phyloP scores from a whole-genome alignment of 2,888 invertebrate species.

The Hirtodrosophila duncani region DNA sequence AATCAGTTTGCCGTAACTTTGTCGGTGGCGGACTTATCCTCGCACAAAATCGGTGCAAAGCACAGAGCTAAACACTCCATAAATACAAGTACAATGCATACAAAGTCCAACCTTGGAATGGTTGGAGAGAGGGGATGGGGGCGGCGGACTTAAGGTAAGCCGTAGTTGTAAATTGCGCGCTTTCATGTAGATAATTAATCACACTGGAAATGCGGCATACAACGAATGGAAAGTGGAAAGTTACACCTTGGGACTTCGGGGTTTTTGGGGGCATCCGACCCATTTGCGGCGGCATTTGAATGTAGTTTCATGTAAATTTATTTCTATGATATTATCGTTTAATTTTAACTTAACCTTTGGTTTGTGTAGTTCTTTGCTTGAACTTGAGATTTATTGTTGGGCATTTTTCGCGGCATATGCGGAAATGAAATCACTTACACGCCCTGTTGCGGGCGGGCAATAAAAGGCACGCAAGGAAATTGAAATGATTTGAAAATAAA shows the following conservation, averaged over 20 bases:
- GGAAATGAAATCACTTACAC: constrained; percentile 68
- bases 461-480: constrained; percentile 56
- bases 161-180: constrained; percentile 71
- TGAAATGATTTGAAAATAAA: constrained; percentile 57
- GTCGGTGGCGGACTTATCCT: constrained; percentile 48
- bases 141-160: constrained; percentile 44
- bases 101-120: background rate
- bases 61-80: constrained; percentile 69
- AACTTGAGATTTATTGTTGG: constrained; percentile 32
- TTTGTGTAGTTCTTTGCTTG: constrained; percentile 45
- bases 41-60: constrained; percentile 48
- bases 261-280: constrained; percentile 18
- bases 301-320: constrained; percentile 63
- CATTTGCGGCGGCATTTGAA: constrained; percentile 52
- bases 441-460: constrained; percentile 55
- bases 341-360: constrained; percentile 38
- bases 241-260: constrained; percentile 16
- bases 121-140: background rate
- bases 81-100: constrained; percentile 43
- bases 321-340: constrained; percentile 58
- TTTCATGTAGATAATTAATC: constrained; percentile 74
- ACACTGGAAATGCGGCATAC: constrained; percentile 43
- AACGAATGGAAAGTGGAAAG: constrained; percentile 7
- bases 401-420: constrained; percentile 46
- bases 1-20: constrained; percentile 62